phyloP scores from a whole-genome alignment of 2,888 invertebrate species.

The Schizaphis graminum region DNA sequence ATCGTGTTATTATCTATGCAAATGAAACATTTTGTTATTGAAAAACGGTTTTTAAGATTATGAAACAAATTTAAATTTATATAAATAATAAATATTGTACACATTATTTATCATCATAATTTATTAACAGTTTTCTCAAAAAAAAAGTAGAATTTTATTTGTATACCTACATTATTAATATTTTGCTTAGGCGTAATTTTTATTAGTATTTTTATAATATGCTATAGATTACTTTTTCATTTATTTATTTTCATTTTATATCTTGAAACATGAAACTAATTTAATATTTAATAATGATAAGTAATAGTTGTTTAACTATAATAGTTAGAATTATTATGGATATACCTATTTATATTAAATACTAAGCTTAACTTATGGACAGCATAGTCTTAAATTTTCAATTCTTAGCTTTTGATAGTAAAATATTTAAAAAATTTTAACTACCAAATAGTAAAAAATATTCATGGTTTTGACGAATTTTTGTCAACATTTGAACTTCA shows the following conservation, averaged over 20 bases:
- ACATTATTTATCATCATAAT: not conserved
- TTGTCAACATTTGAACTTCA: too few species aligned
- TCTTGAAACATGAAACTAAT: not conserved
- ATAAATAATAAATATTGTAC: not conserved
- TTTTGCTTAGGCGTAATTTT: too few species aligned
- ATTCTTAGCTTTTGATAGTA: too few species aligned
- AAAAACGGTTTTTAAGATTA: not conserved
- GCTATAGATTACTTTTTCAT: not conserved
- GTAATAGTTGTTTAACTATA: not conserved
- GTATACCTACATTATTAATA: not conserved
- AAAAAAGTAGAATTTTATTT: not conserved
- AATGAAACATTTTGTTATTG: not conserved
- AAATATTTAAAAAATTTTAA: too few species aligned
- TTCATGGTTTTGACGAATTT: too few species aligned
- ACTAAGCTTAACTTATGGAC: too few species aligned
- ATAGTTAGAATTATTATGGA: not conserved
- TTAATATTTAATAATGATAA: not conserved
- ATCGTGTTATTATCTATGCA: too few species aligned
- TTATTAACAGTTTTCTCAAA: not conserved
- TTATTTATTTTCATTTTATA: not conserved
- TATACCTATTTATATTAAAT: not conserved
- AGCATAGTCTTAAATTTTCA: too few species aligned
- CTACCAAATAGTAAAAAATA: too few species aligned
- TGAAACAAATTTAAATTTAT: not conserved
- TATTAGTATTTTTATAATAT: not conserved